A percentile compares a stretch with the other conserved stretches of the same genome.
Conservation (phyloP, 2,113 vertebrate species). For the Lamprotornis superbus region DNA sequence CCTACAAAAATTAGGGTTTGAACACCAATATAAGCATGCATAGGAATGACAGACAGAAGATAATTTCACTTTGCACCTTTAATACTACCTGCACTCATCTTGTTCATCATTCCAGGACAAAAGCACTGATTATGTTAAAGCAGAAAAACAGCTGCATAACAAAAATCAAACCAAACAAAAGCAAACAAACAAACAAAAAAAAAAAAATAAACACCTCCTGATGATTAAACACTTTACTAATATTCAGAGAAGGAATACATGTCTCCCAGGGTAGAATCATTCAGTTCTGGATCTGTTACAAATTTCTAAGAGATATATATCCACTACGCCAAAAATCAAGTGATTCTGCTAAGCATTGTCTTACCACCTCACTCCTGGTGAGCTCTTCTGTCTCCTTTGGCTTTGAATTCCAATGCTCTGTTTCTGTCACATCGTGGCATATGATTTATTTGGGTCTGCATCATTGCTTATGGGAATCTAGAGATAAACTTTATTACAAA, state of each 20-base stretch:
- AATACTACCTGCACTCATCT: background rate
- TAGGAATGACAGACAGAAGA: background rate
- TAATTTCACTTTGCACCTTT: background rate
- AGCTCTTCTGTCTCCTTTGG: background rate
- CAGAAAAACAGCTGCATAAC: background rate
- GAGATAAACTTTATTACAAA: background rate
- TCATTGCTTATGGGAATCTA: background rate
- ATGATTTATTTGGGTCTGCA: background rate
- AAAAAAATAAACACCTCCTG: background rate
- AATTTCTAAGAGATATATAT: background rate
- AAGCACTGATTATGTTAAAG: background rate
- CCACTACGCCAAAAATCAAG: background rate
- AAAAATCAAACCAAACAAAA: background rate
- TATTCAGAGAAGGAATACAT: background rate
- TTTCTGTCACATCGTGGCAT: background rate
- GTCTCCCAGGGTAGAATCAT: background rate
- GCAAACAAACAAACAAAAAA: background rate
- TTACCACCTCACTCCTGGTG: background rate
- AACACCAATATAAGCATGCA: background rate
- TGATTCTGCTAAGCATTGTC: background rate
- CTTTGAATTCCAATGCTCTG: background rate
- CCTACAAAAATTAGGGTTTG: background rate
- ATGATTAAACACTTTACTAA: background rate
- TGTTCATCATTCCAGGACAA: background rate
- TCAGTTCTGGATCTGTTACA: background rate